Percentiles rank a stretch among this genome's conserved stretches.
These are phyloP conservation scores for Daktulosphaira vitifoliae DNA, from an alignment of 1,140 invertebrate species.

Conservation along the genomic window DNA sequence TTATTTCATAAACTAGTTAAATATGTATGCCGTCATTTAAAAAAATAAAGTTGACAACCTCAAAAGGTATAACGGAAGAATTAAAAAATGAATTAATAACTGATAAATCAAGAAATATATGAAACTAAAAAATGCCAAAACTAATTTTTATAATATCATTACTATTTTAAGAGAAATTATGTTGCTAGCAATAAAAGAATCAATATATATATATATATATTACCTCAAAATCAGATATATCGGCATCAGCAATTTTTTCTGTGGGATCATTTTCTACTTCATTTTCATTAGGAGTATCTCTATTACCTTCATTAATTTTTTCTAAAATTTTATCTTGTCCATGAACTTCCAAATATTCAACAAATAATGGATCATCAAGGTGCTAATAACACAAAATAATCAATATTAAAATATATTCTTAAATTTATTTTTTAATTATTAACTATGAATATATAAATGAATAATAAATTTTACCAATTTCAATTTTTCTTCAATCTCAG, in stretches of 20 bases:
- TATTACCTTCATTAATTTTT: conserved; percentile 47
- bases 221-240: conserved; percentile 34
- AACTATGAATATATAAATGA: no score
- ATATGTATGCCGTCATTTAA: no score
- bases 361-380: conserved; percentile 79
- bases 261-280: neutral
- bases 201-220: conserved; percentile 1
- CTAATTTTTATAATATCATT: conserved; percentile 35
- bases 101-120: no score
- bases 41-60: no score
- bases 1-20: no score
- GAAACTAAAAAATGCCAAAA: no score
- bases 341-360: conserved; percentile 78
- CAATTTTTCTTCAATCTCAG: conserved; percentile 54
- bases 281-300: conserved; percentile 33
- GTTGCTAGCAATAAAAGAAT: no score
- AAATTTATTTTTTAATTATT: neutral
- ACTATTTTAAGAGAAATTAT: conserved; percentile 37
- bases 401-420: neutral
- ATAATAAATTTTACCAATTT: conserved; percentile 48
- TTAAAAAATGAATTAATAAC: no score
- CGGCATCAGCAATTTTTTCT: conserved; percentile 24
- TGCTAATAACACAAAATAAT: conserved; percentile 49
- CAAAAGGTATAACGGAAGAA: no score
- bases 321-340: conserved; percentile 44